Evolutionary conservation across 2,113 vertebrate genomes (phyloP).

Genomic region (Ahaetulla prasina): DNA sequence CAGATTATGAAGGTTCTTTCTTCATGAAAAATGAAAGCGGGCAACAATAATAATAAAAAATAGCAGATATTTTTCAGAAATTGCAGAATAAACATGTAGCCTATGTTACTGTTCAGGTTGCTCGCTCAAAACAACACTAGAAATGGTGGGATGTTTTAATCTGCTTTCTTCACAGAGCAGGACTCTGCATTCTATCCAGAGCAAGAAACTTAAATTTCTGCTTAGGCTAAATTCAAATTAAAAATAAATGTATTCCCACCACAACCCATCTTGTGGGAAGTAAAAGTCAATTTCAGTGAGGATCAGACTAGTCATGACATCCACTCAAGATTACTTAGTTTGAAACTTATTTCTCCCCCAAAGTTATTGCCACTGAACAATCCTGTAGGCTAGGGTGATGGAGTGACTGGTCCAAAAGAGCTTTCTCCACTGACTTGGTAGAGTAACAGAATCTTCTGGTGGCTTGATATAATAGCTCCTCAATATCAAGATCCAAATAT

Average conservation of each 20-base stretch:
- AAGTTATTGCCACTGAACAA: background rate
- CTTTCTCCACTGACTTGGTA: background rate
- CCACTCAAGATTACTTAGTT: no score
- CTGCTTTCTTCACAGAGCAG: background rate
- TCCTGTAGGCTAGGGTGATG: background rate
- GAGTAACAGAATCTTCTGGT: background rate
- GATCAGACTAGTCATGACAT: background rate
- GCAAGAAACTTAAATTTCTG: background rate
- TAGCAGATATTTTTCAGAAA: slow-evolving; percentile 31
- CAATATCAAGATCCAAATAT: no score
- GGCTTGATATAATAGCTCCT: background rate
- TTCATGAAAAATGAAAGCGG: slow-evolving; percentile 14
- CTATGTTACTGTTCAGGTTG: background rate
- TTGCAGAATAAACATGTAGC: slow-evolving; percentile 27
- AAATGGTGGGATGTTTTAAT: slow-evolving; percentile 31
- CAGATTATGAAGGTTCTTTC: slow-evolving; percentile 12
- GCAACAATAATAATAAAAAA: background rate
- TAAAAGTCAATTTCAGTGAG: background rate
- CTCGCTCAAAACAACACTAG: slow-evolving; percentile 51
- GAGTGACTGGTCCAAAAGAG: background rate
- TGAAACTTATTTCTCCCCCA: background rate
- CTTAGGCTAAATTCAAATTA: background rate
- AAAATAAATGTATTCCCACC: background rate
- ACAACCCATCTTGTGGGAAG: background rate
- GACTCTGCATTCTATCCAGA: background rate